Evolutionary conservation across 2,797 vertebrate species (phyloP), one percentile per base, ranked within the genome.

Genomic region (Lithobates pipiens): DNA sequence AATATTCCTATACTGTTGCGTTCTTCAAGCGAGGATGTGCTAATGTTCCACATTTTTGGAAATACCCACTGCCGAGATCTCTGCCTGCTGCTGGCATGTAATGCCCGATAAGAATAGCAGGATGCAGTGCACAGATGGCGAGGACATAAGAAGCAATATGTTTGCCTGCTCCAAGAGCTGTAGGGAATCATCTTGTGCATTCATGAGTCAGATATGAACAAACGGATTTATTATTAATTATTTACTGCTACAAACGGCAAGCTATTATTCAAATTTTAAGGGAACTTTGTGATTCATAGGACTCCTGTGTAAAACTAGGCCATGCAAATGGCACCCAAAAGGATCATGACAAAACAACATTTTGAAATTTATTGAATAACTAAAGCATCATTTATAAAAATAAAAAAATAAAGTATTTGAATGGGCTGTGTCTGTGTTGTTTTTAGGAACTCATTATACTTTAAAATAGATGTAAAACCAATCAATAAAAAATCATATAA

Each of bases 141-240:
- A 65, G 29, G 46, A 83, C 79, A 77, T 65, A 68, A 82, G 67
- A 73, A 29, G 74, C 85, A 82, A 77, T 82, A 86, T 86, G 85
- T 77, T 82, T 76, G 21, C 44, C 69, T 39, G 73, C 71, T 75
- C 57, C 54, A 16, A 21, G 63, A 77, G 39, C 75, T 74, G n/a
- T 27, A 82, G 63, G 85, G 80, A 82, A 54, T 78, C 65, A 42
- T 72, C 54, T 23, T 34, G 23, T 82, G 50, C 18, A 70, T 57
- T 76, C 25, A 8, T 67, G 61, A 76, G 72, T 69, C 77, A 75
- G 44, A 57, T 16, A 25, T 81, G 78, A 72, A 42, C 63, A 80
- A 71, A 57, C 44, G 21, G 61, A 29, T 67, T 13, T 36, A 61
- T 67, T 75, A 42, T 85, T 69, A 77, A 77, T 83, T 67, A 85